Percentiles rank a stretch among this genome's conserved stretches.
Evolutionary conservation across 2,797 vertebrate species (phyloP).

Genomic region (Carcharodon carcharias): DNA sequence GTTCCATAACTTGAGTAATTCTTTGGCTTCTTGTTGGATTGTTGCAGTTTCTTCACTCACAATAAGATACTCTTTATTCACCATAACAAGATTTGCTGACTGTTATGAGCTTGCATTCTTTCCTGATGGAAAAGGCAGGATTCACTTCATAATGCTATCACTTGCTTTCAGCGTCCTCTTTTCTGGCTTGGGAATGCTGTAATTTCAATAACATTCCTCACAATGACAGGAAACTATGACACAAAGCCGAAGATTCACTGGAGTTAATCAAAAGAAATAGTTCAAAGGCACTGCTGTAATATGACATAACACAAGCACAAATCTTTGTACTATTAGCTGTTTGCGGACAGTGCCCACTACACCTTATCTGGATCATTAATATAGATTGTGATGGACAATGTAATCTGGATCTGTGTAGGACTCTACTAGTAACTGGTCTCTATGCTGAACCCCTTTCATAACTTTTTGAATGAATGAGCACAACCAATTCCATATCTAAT

Average conservation of each 20-base stretch:
- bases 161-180: neutral
- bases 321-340: neutral
- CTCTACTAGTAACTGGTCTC: neutral
- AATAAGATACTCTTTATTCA: neutral
- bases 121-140: neutral
- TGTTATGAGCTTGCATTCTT: neutral
- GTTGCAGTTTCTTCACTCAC: neutral
- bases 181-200: neutral
- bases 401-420: neutral
- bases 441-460: neutral
- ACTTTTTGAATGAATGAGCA: neutral
- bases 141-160: neutral
- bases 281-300: neutral
- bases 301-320: neutral
- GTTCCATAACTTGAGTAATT: neutral
- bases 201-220: neutral
- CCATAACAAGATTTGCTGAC: too few relatives aligned
- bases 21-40: neutral
- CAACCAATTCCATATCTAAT: neutral
- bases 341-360: neutral
- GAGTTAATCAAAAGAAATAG: neutral
- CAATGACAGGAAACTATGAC: neutral
- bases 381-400: neutral
- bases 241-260: neutral
- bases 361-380: neutral